Conservation (phyloP, 2,797 vertebrate genomes). For the Tenualosa ilisha region DNA sequence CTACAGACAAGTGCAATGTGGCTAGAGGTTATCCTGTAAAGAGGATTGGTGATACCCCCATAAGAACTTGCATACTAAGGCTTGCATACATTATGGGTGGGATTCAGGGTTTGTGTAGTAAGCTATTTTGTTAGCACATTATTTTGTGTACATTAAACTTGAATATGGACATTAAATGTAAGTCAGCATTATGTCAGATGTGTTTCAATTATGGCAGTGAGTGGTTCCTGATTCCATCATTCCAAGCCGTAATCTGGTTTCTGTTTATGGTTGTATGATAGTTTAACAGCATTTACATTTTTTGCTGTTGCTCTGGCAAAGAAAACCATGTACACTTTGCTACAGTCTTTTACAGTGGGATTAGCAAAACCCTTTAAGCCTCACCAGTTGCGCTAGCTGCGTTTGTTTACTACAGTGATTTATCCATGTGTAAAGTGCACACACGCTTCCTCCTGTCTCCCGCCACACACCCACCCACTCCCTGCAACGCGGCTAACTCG, state of each 20-base stretch:
- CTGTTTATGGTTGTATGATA: not conserved
- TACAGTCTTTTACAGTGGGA: not conserved
- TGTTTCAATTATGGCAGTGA: not conserved
- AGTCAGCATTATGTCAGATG: not conserved
- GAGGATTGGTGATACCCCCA: not conserved
- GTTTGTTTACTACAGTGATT: not conserved
- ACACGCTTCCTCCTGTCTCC: not conserved
- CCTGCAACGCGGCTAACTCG: not conserved
- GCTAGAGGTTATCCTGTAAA: not conserved
- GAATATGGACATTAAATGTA: not conserved
- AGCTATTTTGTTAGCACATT: not conserved
- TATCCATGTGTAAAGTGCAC: conserved; percentile 23
- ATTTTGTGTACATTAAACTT: not conserved
- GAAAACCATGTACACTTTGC: not conserved
- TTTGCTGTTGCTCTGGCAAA: not conserved
- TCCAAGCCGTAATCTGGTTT: not conserved
- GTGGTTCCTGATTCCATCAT: not conserved
- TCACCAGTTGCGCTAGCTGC: not conserved
- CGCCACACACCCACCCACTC: conserved; percentile 20
- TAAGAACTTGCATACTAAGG: not conserved
- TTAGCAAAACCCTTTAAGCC: conserved; percentile 4
- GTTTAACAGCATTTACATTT: not conserved
- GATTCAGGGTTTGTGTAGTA: not conserved
- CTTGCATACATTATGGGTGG: not conserved
- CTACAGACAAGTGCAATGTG: not conserved